Evolutionary conservation across 1,140 invertebrate species (phyloP).

Genomic region (Polypedilum pembai): DNA sequence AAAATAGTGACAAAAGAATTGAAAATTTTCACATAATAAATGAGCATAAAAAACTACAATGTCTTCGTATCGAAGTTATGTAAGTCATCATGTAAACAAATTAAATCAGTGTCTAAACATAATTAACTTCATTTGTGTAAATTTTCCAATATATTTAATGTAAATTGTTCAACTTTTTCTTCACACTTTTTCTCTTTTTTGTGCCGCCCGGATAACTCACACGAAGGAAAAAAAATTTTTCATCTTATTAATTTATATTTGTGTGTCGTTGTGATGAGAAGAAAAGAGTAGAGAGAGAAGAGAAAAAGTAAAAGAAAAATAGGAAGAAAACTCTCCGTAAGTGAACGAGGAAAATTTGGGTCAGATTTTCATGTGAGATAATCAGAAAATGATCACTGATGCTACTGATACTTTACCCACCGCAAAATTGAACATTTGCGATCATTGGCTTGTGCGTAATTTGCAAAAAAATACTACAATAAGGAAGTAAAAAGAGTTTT

Average conservation of each 20-base stretch:
- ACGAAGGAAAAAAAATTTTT: not conserved
- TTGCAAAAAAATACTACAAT: not conserved
- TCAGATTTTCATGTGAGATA: not conserved
- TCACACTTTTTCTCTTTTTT: not conserved
- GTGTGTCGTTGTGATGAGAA: not conserved
- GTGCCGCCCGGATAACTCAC: conserved; percentile 14
- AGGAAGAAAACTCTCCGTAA: not conserved
- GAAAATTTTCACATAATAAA: not conserved
- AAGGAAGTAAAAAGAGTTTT: not conserved
- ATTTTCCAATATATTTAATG: not conserved
- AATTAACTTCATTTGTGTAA: conserved; percentile 13
- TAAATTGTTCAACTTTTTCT: not conserved
- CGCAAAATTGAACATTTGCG: not conserved
- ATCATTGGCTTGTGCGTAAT: not conserved
- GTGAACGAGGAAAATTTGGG: not conserved
- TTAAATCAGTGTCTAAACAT: not conserved
- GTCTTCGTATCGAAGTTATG: conserved; percentile 25
- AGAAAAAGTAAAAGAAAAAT: not conserved
- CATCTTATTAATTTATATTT: conserved; percentile 14
- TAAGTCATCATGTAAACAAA: conserved; percentile 14
- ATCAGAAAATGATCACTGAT: not conserved
- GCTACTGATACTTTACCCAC: too few species aligned
- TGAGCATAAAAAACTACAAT: not conserved
- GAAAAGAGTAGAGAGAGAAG: not conserved
- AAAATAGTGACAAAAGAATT: not conserved